Conservation (phyloP, 2,888 invertebrate species). For the Cephus pygmeus region DNA sequence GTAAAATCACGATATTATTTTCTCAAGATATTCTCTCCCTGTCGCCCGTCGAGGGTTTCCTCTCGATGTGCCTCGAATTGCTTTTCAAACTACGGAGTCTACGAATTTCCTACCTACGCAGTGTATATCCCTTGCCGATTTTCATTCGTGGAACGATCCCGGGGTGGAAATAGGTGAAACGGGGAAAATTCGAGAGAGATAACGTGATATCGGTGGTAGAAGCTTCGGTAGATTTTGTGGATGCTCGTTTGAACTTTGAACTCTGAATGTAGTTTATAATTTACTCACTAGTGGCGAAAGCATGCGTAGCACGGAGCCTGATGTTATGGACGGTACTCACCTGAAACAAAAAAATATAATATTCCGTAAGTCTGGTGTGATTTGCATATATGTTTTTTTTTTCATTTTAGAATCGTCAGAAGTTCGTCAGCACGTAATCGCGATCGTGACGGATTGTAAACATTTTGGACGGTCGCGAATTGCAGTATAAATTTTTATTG, state of each 20-base stretch:
- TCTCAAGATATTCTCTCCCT: slow-evolving; percentile 25
- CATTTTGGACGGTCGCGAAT: slow-evolving; percentile 15
- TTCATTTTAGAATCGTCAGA: background rate
- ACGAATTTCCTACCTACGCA: background rate
- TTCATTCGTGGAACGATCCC: background rate
- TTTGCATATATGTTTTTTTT: background rate
- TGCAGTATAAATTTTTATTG: slow-evolving; percentile 22
- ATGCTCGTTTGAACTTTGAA: background rate
- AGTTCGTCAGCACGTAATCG: background rate
- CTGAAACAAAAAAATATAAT: slow-evolving; percentile 43
- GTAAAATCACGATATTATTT: slow-evolving; percentile 39
- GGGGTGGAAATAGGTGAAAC: background rate
- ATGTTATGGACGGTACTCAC: slow-evolving; percentile 39
- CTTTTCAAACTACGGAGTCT: slow-evolving; percentile 32
- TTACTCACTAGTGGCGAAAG: background rate
- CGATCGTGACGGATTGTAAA: slow-evolving; percentile 16
- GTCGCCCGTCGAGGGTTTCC: slow-evolving; percentile 25
- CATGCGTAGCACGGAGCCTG: background rate
- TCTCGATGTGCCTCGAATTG: slow-evolving; percentile 37
- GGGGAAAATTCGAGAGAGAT: background rate
- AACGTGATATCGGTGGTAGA: background rate
- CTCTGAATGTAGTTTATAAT: background rate
- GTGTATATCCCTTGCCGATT: slow-evolving; percentile 21
- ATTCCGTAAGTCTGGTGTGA: background rate
- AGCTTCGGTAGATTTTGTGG: background rate